Evolutionary conservation across 2,888 invertebrate genomes (phyloP).

Genomic region (Calliscelio sp.): DNA sequence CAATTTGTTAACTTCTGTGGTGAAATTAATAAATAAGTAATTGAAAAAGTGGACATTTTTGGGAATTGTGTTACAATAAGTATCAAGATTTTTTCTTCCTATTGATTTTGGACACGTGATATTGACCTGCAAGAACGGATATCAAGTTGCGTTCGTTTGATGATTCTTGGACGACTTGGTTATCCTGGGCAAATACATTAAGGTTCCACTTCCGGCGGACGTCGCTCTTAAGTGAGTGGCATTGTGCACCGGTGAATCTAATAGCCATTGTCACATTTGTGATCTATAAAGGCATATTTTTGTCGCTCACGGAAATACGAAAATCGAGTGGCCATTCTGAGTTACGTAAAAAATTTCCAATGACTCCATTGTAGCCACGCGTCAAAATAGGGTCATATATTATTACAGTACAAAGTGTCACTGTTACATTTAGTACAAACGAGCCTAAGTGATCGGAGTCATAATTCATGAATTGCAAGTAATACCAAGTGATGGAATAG

Average conservation of each 20-base stretch:
- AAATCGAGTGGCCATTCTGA: constrained; percentile 81
- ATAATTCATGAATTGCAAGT: not conserved
- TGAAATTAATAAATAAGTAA: no score
- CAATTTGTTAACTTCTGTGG: no score
- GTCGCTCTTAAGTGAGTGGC: constrained; percentile 79
- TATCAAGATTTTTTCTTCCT: no score
- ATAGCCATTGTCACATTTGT: constrained; percentile 76
- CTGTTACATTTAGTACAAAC: constrained; percentile 1
- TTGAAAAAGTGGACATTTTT: no score
- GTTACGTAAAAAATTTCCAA: constrained; percentile 64
- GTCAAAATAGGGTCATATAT: constrained; percentile 50
- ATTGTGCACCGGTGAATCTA: constrained; percentile 80
- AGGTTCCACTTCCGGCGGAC: constrained; percentile 83
- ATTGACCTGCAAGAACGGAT: constrained; percentile 74
- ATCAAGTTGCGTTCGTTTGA: constrained; percentile 79
- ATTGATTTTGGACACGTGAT: not conserved
- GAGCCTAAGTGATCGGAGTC: not conserved
- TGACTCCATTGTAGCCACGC: constrained; percentile 52
- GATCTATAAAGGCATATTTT: constrained; percentile 71
- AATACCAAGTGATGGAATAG: no score
- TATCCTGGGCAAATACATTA: constrained; percentile 86
- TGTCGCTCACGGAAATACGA: constrained; percentile 82
- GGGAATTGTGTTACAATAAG: no score
- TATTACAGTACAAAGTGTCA: constrained; percentile 24
- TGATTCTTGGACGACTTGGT: constrained; percentile 72